Conservation (phyloP, 2,797 vertebrate species). For the Brachymystax lenok region DNA sequence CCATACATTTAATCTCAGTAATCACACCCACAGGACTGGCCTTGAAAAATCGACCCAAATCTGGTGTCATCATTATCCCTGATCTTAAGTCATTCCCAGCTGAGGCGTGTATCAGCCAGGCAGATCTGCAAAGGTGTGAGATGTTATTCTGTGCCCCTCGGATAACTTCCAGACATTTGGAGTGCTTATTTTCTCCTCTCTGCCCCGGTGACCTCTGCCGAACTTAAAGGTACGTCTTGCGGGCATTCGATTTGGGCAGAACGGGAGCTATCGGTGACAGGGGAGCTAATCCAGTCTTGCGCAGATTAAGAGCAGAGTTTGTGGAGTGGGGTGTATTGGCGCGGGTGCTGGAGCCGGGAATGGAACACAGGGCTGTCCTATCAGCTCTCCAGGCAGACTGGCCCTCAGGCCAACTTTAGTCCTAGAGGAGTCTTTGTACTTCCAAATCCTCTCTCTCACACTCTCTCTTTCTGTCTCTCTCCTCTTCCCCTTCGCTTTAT, state of each 20-base stretch:
- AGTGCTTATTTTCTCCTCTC: slow-evolving; percentile 66
- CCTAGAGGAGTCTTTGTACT: slow-evolving; percentile 83
- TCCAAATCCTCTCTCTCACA: slow-evolving; percentile 63
- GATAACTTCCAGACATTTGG: slow-evolving; percentile 75
- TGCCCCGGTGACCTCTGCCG: slow-evolving; percentile 77
- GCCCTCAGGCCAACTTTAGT: slow-evolving; percentile 76
- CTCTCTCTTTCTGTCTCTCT: slow-evolving; percentile 26
- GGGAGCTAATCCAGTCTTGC: slow-evolving; percentile 83
- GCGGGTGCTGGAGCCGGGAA: slow-evolving; percentile 46
- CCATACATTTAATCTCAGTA: slow-evolving; percentile 51
- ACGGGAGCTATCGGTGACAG: slow-evolving; percentile 79
- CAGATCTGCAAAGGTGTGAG: slow-evolving; percentile 75
- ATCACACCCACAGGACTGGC: slow-evolving; percentile 70
- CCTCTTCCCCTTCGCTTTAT: slow-evolving; percentile 55
- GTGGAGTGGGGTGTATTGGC: slow-evolving; percentile 72
- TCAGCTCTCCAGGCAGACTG: slow-evolving; percentile 78
- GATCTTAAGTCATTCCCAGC: slow-evolving; percentile 67
- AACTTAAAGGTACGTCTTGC: slow-evolving; percentile 83
- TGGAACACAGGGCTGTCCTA: slow-evolving; percentile 73
- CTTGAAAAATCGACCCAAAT: slow-evolving; percentile 76
- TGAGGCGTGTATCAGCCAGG: slow-evolving; percentile 62
- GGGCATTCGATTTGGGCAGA: slow-evolving; percentile 78
- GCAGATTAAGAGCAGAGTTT: slow-evolving; percentile 81
- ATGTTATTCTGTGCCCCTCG: slow-evolving; percentile 74
- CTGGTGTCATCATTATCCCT: slow-evolving; percentile 65